phyloP scores from a whole-genome alignment of 2,888 invertebrate species.

The Meghimatium bilineatum region DNA sequence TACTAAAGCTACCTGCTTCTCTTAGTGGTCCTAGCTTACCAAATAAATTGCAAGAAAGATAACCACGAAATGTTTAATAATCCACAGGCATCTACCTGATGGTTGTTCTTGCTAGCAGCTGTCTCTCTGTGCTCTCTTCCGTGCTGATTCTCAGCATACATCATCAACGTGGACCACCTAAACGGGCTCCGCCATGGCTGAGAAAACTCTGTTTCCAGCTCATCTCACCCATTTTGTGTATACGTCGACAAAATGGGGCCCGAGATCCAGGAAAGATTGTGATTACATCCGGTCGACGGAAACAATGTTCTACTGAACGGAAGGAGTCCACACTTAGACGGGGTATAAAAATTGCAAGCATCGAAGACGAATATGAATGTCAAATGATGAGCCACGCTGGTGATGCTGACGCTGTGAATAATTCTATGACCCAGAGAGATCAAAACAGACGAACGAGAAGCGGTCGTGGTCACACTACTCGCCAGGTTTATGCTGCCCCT shows the following conservation, averaged over 20 bases:
- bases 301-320: background rate
- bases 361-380: constrained; percentile 44
- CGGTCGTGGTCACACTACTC: background rate
- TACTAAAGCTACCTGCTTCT: too few relatives aligned
- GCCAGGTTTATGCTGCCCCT: background rate
- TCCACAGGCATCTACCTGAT: constrained; percentile 73
- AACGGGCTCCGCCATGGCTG: constrained; percentile 64
- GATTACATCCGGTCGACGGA: background rate
- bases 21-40: too few relatives aligned
- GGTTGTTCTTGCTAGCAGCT: constrained; percentile 72
- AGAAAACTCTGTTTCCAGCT: constrained; percentile 59
- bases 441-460: background rate
- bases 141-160: constrained; percentile 72
- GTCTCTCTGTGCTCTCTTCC: constrained; percentile 72
- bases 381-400: constrained; percentile 35
- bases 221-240: constrained; percentile 43
- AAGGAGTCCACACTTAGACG: background rate
- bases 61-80: background rate
- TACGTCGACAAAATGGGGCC: background rate
- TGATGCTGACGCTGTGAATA: background rate
- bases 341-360: constrained; percentile 20
- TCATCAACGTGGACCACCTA: constrained; percentile 67
- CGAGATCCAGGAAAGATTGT: background rate
- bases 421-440: background rate
- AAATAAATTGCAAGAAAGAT: background rate